Evolutionary conservation across 2,113 vertebrate species (phyloP).

Genomic region (Ramphastos sulfuratus): DNA sequence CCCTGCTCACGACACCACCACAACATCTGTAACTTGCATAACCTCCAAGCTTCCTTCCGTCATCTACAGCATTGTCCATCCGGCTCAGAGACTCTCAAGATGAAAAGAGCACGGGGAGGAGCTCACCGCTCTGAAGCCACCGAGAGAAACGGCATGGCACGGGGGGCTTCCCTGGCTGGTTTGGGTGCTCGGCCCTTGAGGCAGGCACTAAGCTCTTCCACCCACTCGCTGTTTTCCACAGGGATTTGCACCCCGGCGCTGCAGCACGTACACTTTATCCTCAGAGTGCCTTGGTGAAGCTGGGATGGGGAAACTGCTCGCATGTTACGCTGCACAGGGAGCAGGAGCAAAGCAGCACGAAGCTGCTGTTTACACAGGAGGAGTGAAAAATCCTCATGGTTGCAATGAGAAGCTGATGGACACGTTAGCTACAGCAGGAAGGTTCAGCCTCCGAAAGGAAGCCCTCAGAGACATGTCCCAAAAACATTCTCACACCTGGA

Average conservation of each 20-base stretch:
- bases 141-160: not conserved
- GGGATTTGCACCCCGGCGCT: not conserved
- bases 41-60: not conserved
- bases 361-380: not conserved
- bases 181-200: not conserved
- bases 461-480: not conserved
- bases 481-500: not conserved
- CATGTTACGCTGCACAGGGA: not conserved
- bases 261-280: not conserved
- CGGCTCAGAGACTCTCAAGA: not conserved
- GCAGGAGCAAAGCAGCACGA: not conserved
- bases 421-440: not conserved
- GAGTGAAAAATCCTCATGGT: not conserved
- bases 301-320: not conserved
- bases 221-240: not conserved
- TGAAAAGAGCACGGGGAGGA: not conserved
- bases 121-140: not conserved
- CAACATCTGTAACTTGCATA: not conserved
- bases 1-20: not conserved
- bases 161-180: not conserved
- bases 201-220: not conserved
- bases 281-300: not conserved
- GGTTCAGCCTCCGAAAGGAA: not conserved
- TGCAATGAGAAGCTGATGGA: not conserved
- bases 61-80: not conserved